A percentile compares a stretch with the other conserved stretches of the same genome.
These are phyloP conservation scores for Crenichthys baileyi DNA, from an alignment of 2,797 vertebrate genomes.

Conservation along the genomic window DNA sequence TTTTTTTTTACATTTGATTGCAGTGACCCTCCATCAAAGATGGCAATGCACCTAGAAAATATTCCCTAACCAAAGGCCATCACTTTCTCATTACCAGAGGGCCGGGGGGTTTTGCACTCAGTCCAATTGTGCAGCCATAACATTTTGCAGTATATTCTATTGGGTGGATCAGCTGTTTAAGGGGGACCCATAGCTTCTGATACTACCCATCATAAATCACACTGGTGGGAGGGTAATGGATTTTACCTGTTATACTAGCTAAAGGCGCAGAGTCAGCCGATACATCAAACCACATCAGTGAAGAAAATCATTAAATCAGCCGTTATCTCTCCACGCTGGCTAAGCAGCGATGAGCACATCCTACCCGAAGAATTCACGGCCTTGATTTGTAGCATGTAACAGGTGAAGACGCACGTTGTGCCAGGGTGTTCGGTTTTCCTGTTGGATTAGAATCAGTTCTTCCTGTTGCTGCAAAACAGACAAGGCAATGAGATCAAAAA, in stretches of 20 bases:
- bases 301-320: slow-evolving; percentile 77
- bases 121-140: slow-evolving; percentile 43
- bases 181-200: slow-evolving; percentile 58
- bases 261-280: slow-evolving; percentile 75
- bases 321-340: slow-evolving; percentile 62
- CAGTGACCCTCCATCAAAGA: slow-evolving; percentile 35
- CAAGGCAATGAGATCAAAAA: slow-evolving; percentile 25
- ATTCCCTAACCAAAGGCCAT: slow-evolving; percentile 52
- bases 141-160: slow-evolving; percentile 60
- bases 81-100: slow-evolving; percentile 57
- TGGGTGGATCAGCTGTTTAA: slow-evolving; percentile 62
- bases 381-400: slow-evolving; percentile 50
- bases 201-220: slow-evolving; percentile 72
- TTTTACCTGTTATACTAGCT: slow-evolving; percentile 76
- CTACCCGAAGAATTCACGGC: slow-evolving; percentile 45
- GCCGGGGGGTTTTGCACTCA: slow-evolving; percentile 38
- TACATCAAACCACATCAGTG: slow-evolving; percentile 75
- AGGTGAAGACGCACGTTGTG: slow-evolving; percentile 40
- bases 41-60: slow-evolving; percentile 40
- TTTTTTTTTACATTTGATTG: slow-evolving; percentile 3
- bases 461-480: slow-evolving; percentile 22
- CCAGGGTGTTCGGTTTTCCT: slow-evolving; percentile 4
- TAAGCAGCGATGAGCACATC: slow-evolving; percentile 41
- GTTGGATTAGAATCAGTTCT: slow-evolving; percentile 14
- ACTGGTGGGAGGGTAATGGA: slow-evolving; percentile 72